Conservation (phyloP, 2,113 vertebrate genomes). For the Struthidea cinerea region DNA sequence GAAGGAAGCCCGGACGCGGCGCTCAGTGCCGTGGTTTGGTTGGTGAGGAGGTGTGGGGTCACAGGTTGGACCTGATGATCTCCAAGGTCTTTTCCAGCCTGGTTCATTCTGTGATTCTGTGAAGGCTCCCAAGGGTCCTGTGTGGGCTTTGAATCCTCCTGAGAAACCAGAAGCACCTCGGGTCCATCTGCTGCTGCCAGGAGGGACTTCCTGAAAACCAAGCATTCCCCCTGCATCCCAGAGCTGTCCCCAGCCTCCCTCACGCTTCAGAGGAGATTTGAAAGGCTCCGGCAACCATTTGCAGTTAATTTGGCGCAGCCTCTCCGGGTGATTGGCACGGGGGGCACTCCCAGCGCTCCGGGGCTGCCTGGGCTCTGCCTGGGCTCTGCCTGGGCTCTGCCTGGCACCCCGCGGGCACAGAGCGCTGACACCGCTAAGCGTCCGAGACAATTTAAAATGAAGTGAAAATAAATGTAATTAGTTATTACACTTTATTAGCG, state of each 20-base stretch:
- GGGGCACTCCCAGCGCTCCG: neutral
- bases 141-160: neutral
- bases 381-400: neutral
- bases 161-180: neutral
- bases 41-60: too few species aligned
- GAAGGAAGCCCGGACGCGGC: too few species aligned
- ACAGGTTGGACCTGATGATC: too few species aligned
- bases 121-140: neutral
- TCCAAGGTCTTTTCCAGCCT: too few species aligned
- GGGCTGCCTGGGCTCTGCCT: neutral
- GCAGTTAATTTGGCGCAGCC: neutral
- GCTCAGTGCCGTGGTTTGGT: too few species aligned
- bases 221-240: neutral
- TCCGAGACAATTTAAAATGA: neutral
- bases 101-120: too few species aligned
- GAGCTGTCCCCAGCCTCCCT: neutral
- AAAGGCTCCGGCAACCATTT: neutral
- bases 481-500: slow-evolving; percentile 35
- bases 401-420: neutral
- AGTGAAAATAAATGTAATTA: slow-evolving; percentile 36
- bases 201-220: neutral
- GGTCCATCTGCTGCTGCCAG: neutral
- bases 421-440: neutral
- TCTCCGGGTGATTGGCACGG: neutral
- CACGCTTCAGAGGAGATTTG: neutral